phyloP scores from a whole-genome alignment of 2,113 vertebrate species.

The Ceyx melanurus region DNA sequence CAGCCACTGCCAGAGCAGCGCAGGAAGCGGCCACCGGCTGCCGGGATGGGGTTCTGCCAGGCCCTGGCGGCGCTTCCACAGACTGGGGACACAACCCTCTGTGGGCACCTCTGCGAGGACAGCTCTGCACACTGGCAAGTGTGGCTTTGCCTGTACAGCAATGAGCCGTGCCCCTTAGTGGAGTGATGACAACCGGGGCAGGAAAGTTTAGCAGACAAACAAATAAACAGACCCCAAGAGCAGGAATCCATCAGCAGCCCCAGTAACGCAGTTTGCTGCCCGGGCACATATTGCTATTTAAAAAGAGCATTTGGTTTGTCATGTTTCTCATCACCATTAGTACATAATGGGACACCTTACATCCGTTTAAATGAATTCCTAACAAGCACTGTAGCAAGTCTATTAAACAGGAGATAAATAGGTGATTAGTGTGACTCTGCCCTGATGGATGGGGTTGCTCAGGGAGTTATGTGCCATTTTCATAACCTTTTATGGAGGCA shows the following conservation, averaged over 20 bases:
- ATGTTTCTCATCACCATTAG: neutral
- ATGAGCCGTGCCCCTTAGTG: no score
- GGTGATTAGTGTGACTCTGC: neutral
- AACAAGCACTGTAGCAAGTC: neutral
- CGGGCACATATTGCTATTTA: neutral
- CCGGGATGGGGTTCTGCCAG: neutral
- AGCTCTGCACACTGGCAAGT: fast-evolving
- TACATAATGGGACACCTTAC: neutral
- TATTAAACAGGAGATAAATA: neutral
- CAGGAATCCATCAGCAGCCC: neutral
- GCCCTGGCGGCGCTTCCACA: neutral
- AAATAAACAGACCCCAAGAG: neutral
- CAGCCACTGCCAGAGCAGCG: neutral
- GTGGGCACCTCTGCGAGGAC: fast-evolving
- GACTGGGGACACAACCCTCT: fast-evolving
- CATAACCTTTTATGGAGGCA: neutral
- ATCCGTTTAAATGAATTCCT: neutral
- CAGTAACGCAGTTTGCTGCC: neutral
- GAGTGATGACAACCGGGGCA: neutral
- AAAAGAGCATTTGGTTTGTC: neutral
- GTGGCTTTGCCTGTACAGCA: neutral
- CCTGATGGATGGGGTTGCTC: neutral
- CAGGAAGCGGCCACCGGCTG: neutral
- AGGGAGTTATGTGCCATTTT: neutral
- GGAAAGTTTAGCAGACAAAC: neutral